Conservation (phyloP, 2,797 vertebrate genomes). For the Rhabdomys pumilio region DNA sequence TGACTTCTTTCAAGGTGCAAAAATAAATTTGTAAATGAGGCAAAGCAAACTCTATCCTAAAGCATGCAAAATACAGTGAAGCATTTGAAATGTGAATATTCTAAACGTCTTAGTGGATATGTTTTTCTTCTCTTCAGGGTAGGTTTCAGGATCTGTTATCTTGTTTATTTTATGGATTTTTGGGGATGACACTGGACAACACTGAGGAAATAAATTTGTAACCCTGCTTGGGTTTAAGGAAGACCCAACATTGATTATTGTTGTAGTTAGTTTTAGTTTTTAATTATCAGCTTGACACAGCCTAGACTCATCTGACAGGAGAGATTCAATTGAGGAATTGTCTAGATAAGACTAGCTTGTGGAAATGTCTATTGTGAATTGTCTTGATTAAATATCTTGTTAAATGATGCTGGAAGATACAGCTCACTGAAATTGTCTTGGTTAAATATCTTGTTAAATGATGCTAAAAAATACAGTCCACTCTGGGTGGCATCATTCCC, state of each 20-base stretch:
- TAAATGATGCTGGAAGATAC: neutral
- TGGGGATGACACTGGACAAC: conserved; percentile 11
- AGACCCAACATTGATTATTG: neutral
- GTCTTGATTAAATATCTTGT: neutral
- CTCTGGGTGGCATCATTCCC: neutral
- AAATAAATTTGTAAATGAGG: conserved; percentile 25
- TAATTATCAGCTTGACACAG: neutral
- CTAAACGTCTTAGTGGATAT: neutral
- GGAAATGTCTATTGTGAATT: neutral
- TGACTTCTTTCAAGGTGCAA: conserved; percentile 64
- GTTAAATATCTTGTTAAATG: neutral
- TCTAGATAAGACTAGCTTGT: neutral
- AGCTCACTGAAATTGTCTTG: neutral
- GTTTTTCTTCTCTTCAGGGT: neutral
- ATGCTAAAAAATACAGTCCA: neutral
- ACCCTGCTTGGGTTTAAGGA: conserved; percentile 17
- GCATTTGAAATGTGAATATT: neutral
- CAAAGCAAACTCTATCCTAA: neutral
- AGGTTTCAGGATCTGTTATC: conserved; percentile 10
- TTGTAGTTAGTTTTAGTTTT: neutral
- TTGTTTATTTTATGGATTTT: neutral
- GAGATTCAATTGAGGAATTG: neutral
- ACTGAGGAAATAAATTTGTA: conserved; percentile 12
- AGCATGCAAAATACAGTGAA: neutral
- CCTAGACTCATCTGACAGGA: neutral